Base-by-base conservation (phyloP, 2,888 invertebrate species). In the Hydrotaea diabolus region DNA sequence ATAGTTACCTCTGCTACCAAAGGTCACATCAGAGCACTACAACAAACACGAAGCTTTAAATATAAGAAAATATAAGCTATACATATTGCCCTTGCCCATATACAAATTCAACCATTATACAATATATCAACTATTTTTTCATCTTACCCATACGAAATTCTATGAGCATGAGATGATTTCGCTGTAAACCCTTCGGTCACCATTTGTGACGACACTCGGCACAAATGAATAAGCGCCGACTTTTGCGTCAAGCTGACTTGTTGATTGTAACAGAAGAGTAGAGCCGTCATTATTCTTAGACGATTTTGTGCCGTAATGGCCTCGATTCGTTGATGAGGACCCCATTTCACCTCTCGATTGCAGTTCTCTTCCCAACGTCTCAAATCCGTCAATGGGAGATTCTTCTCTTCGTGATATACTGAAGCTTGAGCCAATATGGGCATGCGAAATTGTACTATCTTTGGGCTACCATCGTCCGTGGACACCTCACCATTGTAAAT, bases 401-500 rank as follows among this genome's bases (percentile, higher is more conserved):
- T 91, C 86, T 92, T 92, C 73, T 91, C 89, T 87, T 98, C 98
- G 92, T 98, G 98, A 93, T 97, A 98, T 89, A 98, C 96, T 59
- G 98, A 98, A 83, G 97, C 95, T 92, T 97, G 97, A 26, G 97
- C 97, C 89, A 98, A 93, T 36, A 97, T 96, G 74, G 98, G 98
- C 91, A 98, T 94, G 88, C 98, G 95, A 92, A 98, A 97, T 73
- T 97, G 96, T 82, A 97, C 94, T 71, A 96, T 95, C 93, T 95
- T 97, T 71, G 97, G 96, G 91, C 96, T 96, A 23, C 97, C 97
- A 92, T 95, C 95, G 90, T 96, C 95, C 93, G 97, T 96, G 80
- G 97, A 96, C 57, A 96, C 96, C 94, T 98, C 98, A 91, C 97
- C 94, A 93, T 98, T 98, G 92, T 97, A 98, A 88, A 98, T 94